Percentiles rank a stretch among this genome's conserved stretches.
Conservation (phyloP, 2,888 invertebrate genomes). For the Hemithea aestivaria region DNA sequence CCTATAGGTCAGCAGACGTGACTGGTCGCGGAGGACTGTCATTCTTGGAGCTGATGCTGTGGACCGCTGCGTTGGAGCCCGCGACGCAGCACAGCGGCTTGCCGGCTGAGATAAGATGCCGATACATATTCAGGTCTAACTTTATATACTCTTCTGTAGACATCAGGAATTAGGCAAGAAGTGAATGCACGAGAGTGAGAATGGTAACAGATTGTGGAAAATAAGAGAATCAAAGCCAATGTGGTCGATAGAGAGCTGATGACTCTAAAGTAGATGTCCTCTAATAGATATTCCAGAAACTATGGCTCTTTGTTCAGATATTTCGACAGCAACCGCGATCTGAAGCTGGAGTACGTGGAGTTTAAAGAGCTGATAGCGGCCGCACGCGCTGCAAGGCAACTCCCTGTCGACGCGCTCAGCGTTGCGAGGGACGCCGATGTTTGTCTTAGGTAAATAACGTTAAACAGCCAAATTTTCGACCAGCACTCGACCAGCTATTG, state of each 20-base stretch:
- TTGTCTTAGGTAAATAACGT: constrained; percentile 53
- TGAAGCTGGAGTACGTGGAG: constrained; percentile 76
- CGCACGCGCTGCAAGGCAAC: constrained; percentile 72
- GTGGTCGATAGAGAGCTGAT: no score
- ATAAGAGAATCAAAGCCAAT: no score
- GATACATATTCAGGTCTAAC: constrained; percentile 83
- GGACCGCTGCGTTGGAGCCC: constrained; percentile 83
- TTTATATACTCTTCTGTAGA: background rate
- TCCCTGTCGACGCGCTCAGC: constrained; percentile 71
- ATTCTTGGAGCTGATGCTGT: constrained; percentile 78
- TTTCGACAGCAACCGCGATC: constrained; percentile 76
- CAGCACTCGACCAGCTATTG: no score
- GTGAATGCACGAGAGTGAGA: no score
- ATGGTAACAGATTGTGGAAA: no score
- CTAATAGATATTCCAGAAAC: no score
- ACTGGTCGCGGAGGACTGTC: constrained; percentile 71
- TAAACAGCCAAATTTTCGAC: no score
- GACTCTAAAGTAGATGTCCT: no score
- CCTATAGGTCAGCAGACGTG: constrained; percentile 80
- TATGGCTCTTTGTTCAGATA: constrained; percentile 76
- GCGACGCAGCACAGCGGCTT: constrained; percentile 81
- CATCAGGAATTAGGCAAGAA: background rate
- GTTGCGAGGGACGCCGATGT: constrained; percentile 77
- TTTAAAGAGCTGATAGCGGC: constrained; percentile 79
- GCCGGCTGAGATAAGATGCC: constrained; percentile 83